phyloP scores from a whole-genome alignment of 2,888 invertebrate genomes.

The Drosophila macrospina region DNA sequence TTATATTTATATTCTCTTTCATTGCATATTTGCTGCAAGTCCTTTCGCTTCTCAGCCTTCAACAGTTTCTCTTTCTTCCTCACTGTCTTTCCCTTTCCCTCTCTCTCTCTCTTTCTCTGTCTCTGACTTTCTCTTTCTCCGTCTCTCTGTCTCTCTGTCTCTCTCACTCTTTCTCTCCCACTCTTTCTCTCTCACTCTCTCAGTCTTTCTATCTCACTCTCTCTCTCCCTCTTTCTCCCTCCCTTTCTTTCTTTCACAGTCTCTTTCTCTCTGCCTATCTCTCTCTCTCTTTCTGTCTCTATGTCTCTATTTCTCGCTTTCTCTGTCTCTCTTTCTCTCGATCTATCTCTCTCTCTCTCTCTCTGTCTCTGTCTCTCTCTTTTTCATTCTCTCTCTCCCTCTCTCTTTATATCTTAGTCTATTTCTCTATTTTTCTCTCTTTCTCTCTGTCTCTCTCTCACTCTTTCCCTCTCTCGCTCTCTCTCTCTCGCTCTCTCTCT shows the following conservation, averaged over 20 bases:
- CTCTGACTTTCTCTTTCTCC: not conserved
- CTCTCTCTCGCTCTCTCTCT: not conserved
- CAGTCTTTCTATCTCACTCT: not conserved
- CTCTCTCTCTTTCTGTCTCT: not conserved
- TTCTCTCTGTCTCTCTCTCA: not conserved
- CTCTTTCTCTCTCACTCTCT: not conserved
- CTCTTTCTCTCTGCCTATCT: not conserved
- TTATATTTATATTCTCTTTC: no score
- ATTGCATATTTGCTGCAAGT: no score
- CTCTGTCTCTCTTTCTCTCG: no score
- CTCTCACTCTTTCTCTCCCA: not conserved
- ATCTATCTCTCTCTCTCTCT: not conserved
- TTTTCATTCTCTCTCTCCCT: not conserved
- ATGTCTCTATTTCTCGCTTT: no score
- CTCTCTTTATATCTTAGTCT: no score
- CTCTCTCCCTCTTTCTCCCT: not conserved
- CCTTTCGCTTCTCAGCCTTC: no score
- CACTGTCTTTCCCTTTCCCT: not conserved
- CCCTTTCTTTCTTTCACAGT: not conserved
- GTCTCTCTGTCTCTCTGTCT: not conserved
- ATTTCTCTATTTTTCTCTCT: no score
- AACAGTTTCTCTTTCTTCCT: no score
- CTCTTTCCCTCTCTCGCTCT: not conserved
- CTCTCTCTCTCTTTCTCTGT: not conserved
- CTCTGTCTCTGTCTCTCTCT: not conserved